phyloP scores from a whole-genome alignment of 2,888 invertebrate genomes.

The Macrosoma leucophasiata region DNA sequence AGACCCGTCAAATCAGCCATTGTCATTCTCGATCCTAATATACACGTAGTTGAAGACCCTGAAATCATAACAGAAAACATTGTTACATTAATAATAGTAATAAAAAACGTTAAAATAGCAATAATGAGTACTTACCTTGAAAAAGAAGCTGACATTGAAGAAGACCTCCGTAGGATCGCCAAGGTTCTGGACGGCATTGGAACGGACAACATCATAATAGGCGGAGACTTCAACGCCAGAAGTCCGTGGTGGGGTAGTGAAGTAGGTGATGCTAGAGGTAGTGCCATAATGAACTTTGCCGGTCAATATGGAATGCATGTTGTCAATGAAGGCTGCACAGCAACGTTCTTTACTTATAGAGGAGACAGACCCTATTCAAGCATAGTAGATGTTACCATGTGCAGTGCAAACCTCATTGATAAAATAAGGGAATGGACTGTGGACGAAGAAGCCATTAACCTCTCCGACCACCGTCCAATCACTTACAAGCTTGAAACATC shows the following conservation, averaged over 20 bases:
- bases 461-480: not conserved
- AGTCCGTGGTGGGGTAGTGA: constrained; percentile 16
- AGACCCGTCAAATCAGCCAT: too few relatives aligned
- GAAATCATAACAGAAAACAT: too few relatives aligned
- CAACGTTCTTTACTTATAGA: constrained; percentile 28
- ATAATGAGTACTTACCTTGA: too few relatives aligned
- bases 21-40: too few relatives aligned
- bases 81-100: too few relatives aligned
- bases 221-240: constrained; percentile 14
- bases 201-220: constrained; percentile 5
- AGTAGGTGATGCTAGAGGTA: constrained; percentile 13
- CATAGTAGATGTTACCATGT: constrained; percentile 27
- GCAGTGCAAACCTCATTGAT: constrained; percentile 4
- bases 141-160: too few relatives aligned
- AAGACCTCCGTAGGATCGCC: too few relatives aligned
- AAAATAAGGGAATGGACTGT: not conserved
- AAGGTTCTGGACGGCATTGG: too few relatives aligned
- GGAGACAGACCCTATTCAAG: constrained; percentile 17
- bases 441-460: not conserved
- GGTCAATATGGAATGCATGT: constrained; percentile 22
- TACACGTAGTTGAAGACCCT: too few relatives aligned
- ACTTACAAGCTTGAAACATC: too few relatives aligned
- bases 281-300: constrained; percentile 5
- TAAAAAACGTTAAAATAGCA: too few relatives aligned
- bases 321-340: constrained; percentile 24